A percentile compares a stretch with the other conserved stretches of the same genome.
Conservation (phyloP, 2,888 invertebrate species). For the Drosophila longiperda region DNA sequence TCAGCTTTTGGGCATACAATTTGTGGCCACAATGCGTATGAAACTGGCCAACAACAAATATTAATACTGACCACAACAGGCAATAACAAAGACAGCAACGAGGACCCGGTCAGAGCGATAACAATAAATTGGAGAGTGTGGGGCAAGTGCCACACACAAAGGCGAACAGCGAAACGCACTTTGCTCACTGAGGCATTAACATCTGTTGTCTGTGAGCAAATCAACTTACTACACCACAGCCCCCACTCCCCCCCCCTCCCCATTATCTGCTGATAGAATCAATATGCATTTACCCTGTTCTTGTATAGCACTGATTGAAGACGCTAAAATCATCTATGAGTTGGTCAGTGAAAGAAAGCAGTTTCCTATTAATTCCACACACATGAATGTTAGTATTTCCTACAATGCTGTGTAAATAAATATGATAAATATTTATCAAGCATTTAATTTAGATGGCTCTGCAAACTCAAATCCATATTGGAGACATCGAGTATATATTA, state of each 20-base stretch:
- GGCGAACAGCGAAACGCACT: conserved; percentile 76
- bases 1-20: conserved; percentile 68
- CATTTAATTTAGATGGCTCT: conserved; percentile 28
- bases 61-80: conserved; percentile 65
- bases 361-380: conserved; percentile 3
- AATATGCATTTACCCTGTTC: neutral
- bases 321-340: conserved; percentile 15
- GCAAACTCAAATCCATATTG: conserved; percentile 18
- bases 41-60: conserved; percentile 45
- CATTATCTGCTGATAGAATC: neutral
- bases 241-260: too few relatives aligned
- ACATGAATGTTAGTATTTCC: conserved; percentile 41
- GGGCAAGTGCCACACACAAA: conserved; percentile 48
- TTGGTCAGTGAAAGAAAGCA: conserved; percentile 8
- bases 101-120: conserved; percentile 34
- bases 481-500: neutral
- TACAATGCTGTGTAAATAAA: neutral
- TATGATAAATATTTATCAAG: neutral
- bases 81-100: conserved; percentile 32
- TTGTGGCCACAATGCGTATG: conserved; percentile 70
- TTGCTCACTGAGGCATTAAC: conserved; percentile 77
- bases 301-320: conserved; percentile 41
- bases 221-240: neutral
- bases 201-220: conserved; percentile 63
- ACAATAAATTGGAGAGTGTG: conserved; percentile 37